Evolutionary conservation across 2,113 vertebrate species (phyloP).

Genomic region (Conger conger): DNA sequence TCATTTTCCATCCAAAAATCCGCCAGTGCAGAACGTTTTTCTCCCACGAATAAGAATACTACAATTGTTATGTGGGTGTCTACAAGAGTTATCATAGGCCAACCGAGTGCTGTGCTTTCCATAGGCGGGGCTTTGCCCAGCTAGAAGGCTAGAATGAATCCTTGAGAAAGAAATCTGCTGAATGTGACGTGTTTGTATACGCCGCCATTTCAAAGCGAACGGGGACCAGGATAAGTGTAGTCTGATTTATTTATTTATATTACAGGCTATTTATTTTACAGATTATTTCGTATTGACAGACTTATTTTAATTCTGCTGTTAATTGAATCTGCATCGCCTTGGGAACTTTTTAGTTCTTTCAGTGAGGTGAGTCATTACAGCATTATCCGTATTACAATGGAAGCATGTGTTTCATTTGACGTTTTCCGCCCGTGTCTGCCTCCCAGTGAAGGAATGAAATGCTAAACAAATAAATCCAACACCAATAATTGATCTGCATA

Average conservation of each 20-base stretch:
- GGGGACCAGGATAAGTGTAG: not conserved
- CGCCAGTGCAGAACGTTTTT: not conserved
- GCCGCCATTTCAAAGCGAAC: constrained; percentile 63
- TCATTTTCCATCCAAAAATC: constrained; percentile 19
- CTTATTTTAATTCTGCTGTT: not conserved
- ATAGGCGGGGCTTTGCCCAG: constrained; percentile 41
- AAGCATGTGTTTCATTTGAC: not conserved
- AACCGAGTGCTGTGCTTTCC: constrained; percentile 24
- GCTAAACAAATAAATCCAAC: not conserved
- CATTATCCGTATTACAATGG: not conserved
- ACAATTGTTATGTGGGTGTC: not conserved
- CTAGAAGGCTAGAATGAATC: constrained; percentile 17
- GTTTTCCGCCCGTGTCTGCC: not conserved
- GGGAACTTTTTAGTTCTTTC: constrained; percentile 20
- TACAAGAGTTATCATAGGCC: constrained; percentile 11
- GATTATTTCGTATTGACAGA: not conserved
- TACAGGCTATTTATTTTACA: constrained; percentile 44
- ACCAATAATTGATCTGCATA: not conserved
- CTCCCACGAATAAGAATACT: constrained; percentile 44
- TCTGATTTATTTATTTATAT: constrained; percentile 25
- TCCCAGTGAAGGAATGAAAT: not conserved
- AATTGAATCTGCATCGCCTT: constrained; percentile 40
- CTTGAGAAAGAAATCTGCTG: constrained; percentile 48
- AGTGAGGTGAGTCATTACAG: constrained; percentile 48
- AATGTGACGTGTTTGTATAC: constrained; percentile 35